Conservation (phyloP, 1,140 invertebrate species). For the Drosophila takahashii region DNA sequence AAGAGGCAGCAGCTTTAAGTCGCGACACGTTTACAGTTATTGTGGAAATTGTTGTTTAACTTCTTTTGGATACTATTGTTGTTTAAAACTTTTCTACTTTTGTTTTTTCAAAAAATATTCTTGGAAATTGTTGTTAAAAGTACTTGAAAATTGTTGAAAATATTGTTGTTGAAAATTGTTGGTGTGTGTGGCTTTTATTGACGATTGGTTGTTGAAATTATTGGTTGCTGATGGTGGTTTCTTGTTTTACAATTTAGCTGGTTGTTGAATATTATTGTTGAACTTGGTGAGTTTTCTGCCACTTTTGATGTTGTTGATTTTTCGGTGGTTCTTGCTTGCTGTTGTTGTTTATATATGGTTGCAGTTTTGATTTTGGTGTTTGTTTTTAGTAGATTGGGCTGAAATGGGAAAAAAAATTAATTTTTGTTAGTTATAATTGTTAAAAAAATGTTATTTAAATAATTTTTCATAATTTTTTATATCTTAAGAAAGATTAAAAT, state of each 20-base stretch:
- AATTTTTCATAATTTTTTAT: no score
- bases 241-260: slow-evolving; percentile 27
- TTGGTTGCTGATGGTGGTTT: slow-evolving; percentile 18
- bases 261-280: slow-evolving; percentile 14
- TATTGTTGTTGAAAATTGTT: neutral
- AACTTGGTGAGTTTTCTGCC: slow-evolving; percentile 25
- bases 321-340: slow-evolving; percentile 45
- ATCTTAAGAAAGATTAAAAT: no score
- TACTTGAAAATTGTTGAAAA: neutral
- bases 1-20: slow-evolving; percentile 13
- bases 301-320: slow-evolving; percentile 21
- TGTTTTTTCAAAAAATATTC: neutral
- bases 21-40: slow-evolving; percentile 16
- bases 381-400: slow-evolving; percentile 17
- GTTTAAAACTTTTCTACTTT: neutral
- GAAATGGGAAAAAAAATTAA: slow-evolving; percentile 15
- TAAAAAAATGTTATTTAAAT: no score
- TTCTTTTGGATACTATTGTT: neutral
- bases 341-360: slow-evolving; percentile 19
- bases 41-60: neutral
- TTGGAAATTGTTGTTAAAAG: neutral
- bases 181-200: slow-evolving; percentile 11
- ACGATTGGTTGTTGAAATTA: neutral
- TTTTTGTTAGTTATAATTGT: neutral
- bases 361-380: slow-evolving; percentile 43